phyloP scores from a whole-genome alignment of 2,888 invertebrate genomes.

The Arrhopalites spinosus region DNA sequence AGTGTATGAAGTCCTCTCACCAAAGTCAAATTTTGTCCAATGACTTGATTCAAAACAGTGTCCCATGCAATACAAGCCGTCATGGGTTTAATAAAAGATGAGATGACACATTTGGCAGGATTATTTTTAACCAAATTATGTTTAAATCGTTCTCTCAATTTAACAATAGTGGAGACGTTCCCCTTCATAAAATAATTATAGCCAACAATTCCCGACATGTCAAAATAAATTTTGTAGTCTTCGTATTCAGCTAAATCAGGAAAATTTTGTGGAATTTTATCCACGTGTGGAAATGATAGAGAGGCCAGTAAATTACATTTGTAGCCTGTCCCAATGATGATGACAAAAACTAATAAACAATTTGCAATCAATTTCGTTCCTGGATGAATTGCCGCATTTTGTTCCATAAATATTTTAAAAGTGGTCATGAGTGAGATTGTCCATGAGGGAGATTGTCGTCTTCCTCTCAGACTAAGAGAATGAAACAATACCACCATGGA shows the following conservation, averaged over 20 bases:
- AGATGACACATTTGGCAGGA: slow-evolving; percentile 25
- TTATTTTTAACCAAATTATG: slow-evolving; percentile 6
- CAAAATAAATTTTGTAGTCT: slow-evolving; percentile 43
- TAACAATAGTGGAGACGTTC: slow-evolving; percentile 32
- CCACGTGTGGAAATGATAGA: slow-evolving; percentile 41
- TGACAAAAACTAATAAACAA: slow-evolving; percentile 39
- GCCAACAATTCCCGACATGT: slow-evolving; percentile 43
- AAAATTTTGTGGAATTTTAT: slow-evolving; percentile 42
- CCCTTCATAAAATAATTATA: slow-evolving; percentile 42
- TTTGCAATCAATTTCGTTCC: slow-evolving; percentile 25
- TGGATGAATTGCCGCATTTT: slow-evolving; percentile 27
- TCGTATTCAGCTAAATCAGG: slow-evolving; percentile 22
- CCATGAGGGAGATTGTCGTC: neutral
- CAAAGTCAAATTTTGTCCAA: slow-evolving; percentile 28
- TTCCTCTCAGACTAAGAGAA: neutral
- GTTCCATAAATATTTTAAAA: slow-evolving; percentile 38
- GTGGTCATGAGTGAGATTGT: slow-evolving; percentile 1
- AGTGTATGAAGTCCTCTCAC: slow-evolving; percentile 6
- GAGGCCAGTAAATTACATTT: slow-evolving; percentile 46
- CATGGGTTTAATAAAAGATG: slow-evolving; percentile 13
- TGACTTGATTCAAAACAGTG: slow-evolving; percentile 24
- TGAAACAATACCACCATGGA: neutral
- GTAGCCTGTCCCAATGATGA: slow-evolving; percentile 46
- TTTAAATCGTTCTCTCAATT: slow-evolving; percentile 14
- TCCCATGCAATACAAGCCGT: slow-evolving; percentile 34